A percentile compares a stretch with the other conserved stretches of the same genome.
Evolutionary conservation across 1,140 invertebrate species (phyloP).

Genomic region (Pissodes strobi): DNA sequence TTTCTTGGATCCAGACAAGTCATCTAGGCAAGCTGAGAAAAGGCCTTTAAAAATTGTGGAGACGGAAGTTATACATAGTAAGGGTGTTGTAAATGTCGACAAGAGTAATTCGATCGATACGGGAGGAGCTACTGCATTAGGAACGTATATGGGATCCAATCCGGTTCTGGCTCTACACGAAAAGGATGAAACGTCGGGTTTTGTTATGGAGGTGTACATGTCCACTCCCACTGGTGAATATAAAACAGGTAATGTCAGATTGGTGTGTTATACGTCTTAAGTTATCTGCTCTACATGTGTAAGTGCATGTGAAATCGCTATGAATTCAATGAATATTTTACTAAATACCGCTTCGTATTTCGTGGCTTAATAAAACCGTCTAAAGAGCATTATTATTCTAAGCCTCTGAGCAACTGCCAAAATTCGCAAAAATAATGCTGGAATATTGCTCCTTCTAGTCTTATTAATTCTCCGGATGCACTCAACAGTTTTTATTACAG

Average conservation of each 20-base stretch:
- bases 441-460: no score
- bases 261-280: no score
- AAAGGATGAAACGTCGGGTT: neutral
- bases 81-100: neutral
- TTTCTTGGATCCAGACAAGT: slow-evolving; percentile 13
- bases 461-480: no score
- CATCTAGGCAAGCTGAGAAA: neutral
- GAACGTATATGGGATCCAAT: neutral
- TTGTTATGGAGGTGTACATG: slow-evolving; percentile 16
- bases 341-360: neutral
- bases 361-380: no score
- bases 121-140: neutral
- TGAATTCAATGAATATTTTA: no score
- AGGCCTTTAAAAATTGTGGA: neutral
- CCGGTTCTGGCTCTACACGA: neutral
- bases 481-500: no score
- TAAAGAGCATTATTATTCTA: no score
- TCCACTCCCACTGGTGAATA: slow-evolving; percentile 20
- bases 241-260: slow-evolving; percentile 23
- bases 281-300: no score
- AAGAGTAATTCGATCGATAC: neutral
- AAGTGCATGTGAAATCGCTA: no score
- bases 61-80: neutral
- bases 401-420: no score
- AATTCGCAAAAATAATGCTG: no score